A percentile compares a stretch with the other conserved stretches of the same genome.
These are phyloP conservation scores for Callaeas wilsoni DNA, from an alignment of 2,113 vertebrate genomes.

Conservation along the genomic window DNA sequence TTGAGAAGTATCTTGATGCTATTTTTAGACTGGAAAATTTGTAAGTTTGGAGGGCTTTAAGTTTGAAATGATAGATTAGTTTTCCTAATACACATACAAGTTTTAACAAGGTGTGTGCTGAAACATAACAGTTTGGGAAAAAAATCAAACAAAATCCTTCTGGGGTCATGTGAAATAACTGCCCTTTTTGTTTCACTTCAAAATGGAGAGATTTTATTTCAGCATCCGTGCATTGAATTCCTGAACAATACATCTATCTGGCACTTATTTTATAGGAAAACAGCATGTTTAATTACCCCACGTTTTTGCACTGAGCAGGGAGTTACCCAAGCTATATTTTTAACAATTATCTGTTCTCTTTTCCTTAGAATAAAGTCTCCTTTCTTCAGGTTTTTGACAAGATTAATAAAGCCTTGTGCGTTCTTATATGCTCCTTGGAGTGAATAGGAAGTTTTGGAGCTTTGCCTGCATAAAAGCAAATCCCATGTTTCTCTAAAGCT, in stretches of 20 bases:
- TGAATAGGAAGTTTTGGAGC: background rate
- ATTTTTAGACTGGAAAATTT: background rate
- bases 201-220: slow-evolving; percentile 4
- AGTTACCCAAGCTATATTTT: background rate
- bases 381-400: background rate
- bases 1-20: background rate
- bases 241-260: slow-evolving; percentile 9
- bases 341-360: background rate
- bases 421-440: background rate
- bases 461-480: background rate
- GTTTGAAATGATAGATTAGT: background rate
- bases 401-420: background rate
- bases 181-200: background rate
- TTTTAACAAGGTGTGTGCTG: slow-evolving; percentile 18
- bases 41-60: background rate
- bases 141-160: background rate
- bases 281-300: background rate
- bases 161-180: slow-evolving; percentile 15
- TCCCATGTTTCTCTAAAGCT: background rate
- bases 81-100: background rate
- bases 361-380: background rate
- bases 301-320: background rate
- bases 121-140: background rate
- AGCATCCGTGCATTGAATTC: background rate
- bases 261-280: slow-evolving; percentile 16